Conservation (phyloP, 2,888 invertebrate species). For the Axea sp. region DNA sequence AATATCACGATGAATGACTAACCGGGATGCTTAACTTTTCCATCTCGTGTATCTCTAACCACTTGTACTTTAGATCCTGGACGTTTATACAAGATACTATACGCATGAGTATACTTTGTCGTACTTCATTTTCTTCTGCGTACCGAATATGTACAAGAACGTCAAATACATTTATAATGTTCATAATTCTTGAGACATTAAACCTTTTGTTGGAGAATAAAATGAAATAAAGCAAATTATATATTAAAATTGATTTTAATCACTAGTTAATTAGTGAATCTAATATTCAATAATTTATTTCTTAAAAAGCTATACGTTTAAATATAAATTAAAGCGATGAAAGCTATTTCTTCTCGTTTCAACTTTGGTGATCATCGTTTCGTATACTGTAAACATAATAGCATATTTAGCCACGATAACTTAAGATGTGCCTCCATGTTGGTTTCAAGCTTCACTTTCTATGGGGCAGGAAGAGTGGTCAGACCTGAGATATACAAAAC, state of each 20-base stretch:
- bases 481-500: slow-evolving; percentile 60
- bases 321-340: not conserved
- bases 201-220: not conserved
- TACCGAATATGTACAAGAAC: slow-evolving; percentile 12
- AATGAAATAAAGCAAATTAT: slow-evolving; percentile 7
- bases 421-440: slow-evolving; percentile 26
- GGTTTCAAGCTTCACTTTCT: slow-evolving; percentile 7
- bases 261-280: too few relatives aligned
- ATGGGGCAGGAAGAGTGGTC: slow-evolving; percentile 32
- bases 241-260: not conserved
- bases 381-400: slow-evolving; percentile 28
- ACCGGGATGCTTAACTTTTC: slow-evolving; percentile 65
- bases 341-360: not conserved
- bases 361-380: slow-evolving; percentile 17
- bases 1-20: too few relatives aligned
- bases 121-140: slow-evolving; percentile 52
- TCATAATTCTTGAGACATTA: slow-evolving; percentile 15
- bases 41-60: slow-evolving; percentile 61
- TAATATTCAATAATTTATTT: too few relatives aligned
- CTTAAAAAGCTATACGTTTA: too few relatives aligned
- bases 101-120: slow-evolving; percentile 51
- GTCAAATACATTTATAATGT: slow-evolving; percentile 28
- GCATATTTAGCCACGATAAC: slow-evolving; percentile 26
- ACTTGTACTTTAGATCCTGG: slow-evolving; percentile 72
- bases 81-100: slow-evolving; percentile 74